Base-by-base conservation (phyloP, 2,113 vertebrate species). In the Albula glossodonta region DNA sequence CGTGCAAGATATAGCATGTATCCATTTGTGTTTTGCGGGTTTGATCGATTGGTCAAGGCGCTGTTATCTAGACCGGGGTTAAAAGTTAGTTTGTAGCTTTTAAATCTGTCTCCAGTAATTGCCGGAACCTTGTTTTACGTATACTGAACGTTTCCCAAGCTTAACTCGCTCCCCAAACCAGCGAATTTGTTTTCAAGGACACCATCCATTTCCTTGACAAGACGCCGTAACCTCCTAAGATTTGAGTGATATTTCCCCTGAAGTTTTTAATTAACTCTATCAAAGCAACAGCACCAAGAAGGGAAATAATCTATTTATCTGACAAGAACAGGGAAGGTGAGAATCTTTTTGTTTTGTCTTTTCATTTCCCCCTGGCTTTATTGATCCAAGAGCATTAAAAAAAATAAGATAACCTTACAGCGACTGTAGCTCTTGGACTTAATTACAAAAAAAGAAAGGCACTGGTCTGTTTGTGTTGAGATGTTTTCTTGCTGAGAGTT, bases 191-290 rank as follows among this genome's bases (percentile, higher is more conserved):
- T 53, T 22, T 49, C 8, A 77, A 53, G 49, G n/a, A 25, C 19
- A 6, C 5, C 7, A 25, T n/a, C 19, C 63, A 70, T 41, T 41
- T 41, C 31, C 57, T n/a, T n/a, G 17, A 17, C 8, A 3, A 1
- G n/a, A 25, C 70, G 31, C n/a, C 2, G 70, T 74, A 25, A 19
- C 70, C n/a, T 31, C 25, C 60, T 22, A 31, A 25, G 6, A 74
- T 74, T 74, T 74, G 3, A 31, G 70, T 74, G 70, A 11, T 74
- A 74, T 31, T 74, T 74, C 70, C 66, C 53, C 11, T 19, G 77
- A 22, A 25, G 17, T 66, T 53, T 41, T 11, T 51, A 81, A 85
- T 66, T 66, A 25, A 63, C 74, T 85, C 15, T 25, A n/a, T 84
- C 31, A 57, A 56, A 84, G 80, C 2, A 85, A 80, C 56, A 83